Evolutionary conservation across 1,140 invertebrate genomes (phyloP).

Genomic region (Drosophila bocki): DNA sequence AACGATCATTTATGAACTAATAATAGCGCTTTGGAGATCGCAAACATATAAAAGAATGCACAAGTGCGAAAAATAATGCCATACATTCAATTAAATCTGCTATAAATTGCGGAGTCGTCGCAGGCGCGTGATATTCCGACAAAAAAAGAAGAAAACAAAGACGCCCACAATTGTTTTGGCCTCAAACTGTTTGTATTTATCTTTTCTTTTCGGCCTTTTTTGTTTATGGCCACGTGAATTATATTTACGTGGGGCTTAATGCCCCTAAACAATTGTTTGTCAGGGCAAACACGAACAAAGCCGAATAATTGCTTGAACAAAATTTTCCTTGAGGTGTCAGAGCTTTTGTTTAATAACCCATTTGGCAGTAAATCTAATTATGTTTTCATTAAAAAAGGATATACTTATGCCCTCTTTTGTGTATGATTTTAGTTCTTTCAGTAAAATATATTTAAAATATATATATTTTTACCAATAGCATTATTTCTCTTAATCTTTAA

Average conservation of each 20-base stretch:
- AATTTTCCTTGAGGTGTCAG: conserved; percentile 10
- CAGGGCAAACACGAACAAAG: conserved; percentile 26
- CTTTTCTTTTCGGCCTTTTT: conserved; percentile 31
- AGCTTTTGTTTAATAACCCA: conserved; percentile 1
- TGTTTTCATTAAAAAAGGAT: neutral
- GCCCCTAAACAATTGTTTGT: conserved; percentile 34
- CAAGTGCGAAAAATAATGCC: conserved; percentile 32
- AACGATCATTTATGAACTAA: conserved; percentile 40
- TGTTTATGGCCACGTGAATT: conserved; percentile 37
- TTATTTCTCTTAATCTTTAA: neutral
- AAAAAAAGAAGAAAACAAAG: conserved; percentile 6
- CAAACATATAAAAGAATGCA: conserved; percentile 17
- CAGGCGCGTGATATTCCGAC: conserved; percentile 48
- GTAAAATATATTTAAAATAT: too few species aligned
- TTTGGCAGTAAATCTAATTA: conserved; percentile 9
- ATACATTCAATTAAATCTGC: conserved; percentile 41
- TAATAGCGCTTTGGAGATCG: conserved; percentile 22
- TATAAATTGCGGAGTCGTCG: conserved; percentile 34
- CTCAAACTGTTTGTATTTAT: conserved; percentile 43
- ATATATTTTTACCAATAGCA: too few species aligned
- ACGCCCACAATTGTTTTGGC: conserved; percentile 26
- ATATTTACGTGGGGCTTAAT: conserved; percentile 36
- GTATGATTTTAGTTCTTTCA: neutral
- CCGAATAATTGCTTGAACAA: neutral
- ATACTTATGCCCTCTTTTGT: neutral